A percentile compares a stretch with the other conserved stretches of the same genome.
These are phyloP conservation scores for Chondrosia reniformis DNA, from an alignment of 37 sponge, comb jelly and placozoan species.

Conservation along the genomic window DNA sequence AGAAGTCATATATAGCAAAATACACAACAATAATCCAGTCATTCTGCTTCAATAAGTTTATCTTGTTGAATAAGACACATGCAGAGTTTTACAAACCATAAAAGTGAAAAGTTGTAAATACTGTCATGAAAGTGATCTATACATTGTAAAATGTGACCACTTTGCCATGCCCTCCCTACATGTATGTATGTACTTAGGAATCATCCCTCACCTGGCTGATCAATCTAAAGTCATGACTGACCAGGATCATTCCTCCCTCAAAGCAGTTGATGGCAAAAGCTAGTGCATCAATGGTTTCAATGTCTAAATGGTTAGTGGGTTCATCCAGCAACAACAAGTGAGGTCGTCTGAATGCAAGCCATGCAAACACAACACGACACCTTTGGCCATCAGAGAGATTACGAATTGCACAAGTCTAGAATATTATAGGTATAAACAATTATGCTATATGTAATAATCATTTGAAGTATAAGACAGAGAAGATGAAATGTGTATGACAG, in stretches of 20 bases:
- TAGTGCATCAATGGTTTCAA: slow-evolving; percentile 94
- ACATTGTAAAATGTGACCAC: too few species aligned
- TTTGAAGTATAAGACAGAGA: too few species aligned
- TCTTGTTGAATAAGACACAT: too few species aligned
- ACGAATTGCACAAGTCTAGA: slow-evolving; percentile 80
- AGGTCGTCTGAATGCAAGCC: slow-evolving; percentile 84
- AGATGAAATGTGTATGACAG: too few species aligned
- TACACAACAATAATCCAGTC: too few species aligned
- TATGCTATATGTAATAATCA: too few species aligned
- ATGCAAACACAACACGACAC: slow-evolving; percentile 90
- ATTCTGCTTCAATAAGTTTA: too few species aligned
- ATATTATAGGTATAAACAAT: too few species aligned
- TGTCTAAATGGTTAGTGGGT: slow-evolving; percentile 95
- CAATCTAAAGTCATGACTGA: slow-evolving; percentile 96
- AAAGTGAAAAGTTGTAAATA: too few species aligned
- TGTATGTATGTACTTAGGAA: neutral
- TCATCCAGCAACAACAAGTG: slow-evolving; percentile 91
- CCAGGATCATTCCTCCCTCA: slow-evolving; percentile 89
- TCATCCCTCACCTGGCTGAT: slow-evolving; percentile 90
- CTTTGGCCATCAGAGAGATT: slow-evolving; percentile 92
- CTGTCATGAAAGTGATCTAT: too few species aligned
- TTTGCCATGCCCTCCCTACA: neutral
- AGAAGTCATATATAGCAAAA: too few species aligned
- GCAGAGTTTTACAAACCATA: too few species aligned
- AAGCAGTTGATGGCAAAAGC: slow-evolving; percentile 84